Conservation (phyloP, 2,888 invertebrate genomes). For the Leptura quadrifasciata region DNA sequence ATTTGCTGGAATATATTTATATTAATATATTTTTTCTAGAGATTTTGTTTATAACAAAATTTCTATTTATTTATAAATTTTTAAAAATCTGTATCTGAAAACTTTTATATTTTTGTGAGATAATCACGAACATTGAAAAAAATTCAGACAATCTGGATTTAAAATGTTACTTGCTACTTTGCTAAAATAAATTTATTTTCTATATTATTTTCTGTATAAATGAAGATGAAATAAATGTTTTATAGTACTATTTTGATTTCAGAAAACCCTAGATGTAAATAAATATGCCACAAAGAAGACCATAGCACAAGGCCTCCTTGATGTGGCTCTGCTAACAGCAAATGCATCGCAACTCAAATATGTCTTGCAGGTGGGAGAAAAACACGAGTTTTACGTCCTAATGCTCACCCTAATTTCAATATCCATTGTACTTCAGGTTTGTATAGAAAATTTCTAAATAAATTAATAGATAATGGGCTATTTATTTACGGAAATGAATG, state of each 20-base stretch:
- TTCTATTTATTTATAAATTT: too few relatives aligned
- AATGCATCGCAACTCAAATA: conserved; percentile 93
- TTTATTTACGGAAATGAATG: conserved; percentile 17
- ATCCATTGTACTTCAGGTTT: conserved; percentile 91
- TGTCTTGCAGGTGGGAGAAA: conserved; percentile 87
- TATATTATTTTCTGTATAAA: neutral
- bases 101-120: neutral
- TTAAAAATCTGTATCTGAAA: neutral
- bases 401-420: conserved; percentile 87
- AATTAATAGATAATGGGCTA: conserved; percentile 20
- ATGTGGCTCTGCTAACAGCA: conserved; percentile 90
- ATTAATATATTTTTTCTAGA: too few relatives aligned
- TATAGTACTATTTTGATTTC: conserved; percentile 66
- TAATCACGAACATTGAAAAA: too few relatives aligned
- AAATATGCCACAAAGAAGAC: conserved; percentile 95
- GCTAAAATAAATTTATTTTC: too few relatives aligned
- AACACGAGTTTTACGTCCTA: conserved; percentile 90
- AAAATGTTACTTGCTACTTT: neutral
- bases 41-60: too few relatives aligned
- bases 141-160: too few relatives aligned
- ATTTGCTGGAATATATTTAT: too few relatives aligned
- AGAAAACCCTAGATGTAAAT: conserved; percentile 89
- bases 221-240: neutral
- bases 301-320: conserved; percentile 92
- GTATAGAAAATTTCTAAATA: conserved; percentile 46